A percentile compares a stretch with the other conserved stretches of the same genome.
Conservation (phyloP, 2,113 vertebrate species). For the Carassius carassius region DNA sequence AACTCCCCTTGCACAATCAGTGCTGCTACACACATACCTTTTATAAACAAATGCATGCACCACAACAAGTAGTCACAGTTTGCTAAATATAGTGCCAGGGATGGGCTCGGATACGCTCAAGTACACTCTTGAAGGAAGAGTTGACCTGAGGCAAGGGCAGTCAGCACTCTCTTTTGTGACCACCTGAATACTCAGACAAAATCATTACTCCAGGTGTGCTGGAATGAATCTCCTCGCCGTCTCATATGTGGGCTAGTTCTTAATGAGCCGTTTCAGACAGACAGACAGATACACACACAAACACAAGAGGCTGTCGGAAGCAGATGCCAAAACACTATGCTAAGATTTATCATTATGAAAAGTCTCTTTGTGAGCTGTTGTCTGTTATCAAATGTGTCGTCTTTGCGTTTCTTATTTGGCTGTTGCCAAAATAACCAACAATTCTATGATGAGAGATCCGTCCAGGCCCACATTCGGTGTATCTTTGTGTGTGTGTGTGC, state of each 20-base stretch:
- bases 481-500: constrained; percentile 45
- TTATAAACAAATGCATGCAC: constrained; percentile 15
- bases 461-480: constrained; percentile 27
- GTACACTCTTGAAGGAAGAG: background rate
- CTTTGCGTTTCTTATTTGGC: constrained; percentile 59
- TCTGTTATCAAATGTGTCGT: constrained; percentile 59
- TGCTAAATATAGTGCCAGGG: constrained; percentile 32
- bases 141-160: constrained; percentile 18
- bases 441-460: constrained; percentile 34
- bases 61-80: background rate
- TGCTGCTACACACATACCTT: background rate
- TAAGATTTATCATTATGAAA: constrained; percentile 50
- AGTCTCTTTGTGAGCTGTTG: constrained; percentile 29
- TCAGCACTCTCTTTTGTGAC: constrained; percentile 1
- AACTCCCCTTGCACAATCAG: constrained; percentile 8
- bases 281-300: constrained; percentile 36
- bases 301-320: constrained; percentile 32
- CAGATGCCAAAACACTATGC: constrained; percentile 39
- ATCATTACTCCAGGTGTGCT: constrained; percentile 36
- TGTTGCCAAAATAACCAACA: constrained; percentile 69
- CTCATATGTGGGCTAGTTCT: constrained; percentile 27
- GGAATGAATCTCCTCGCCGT: constrained; percentile 3
- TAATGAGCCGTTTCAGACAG: constrained; percentile 50
- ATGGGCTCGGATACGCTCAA: background rate
- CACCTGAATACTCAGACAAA: constrained; percentile 12